These are phyloP conservation scores for Drosophila kurseongensis DNA, from an alignment of 1,140 invertebrate species.

Conservation along the genomic window DNA sequence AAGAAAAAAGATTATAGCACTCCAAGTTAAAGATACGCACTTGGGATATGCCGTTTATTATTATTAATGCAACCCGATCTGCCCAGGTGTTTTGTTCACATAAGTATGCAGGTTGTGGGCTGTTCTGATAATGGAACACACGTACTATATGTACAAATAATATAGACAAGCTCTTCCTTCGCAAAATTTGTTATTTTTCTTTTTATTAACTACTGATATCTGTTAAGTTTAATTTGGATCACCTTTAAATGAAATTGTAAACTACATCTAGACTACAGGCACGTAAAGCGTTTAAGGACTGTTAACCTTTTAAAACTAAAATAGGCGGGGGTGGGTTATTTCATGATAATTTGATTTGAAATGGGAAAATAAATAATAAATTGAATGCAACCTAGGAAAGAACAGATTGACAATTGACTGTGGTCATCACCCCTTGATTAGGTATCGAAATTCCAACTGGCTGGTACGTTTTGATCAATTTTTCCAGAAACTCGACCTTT, in stretches of 20 bases:
- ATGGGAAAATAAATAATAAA: background rate
- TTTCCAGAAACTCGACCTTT: too few species aligned
- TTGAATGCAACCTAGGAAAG: background rate
- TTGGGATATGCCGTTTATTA: slow-evolving; percentile 20
- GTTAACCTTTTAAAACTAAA: background rate
- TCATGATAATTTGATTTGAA: background rate
- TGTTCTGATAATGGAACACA: background rate
- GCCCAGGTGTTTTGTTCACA: slow-evolving; percentile 29
- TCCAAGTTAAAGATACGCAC: slow-evolving; percentile 22
- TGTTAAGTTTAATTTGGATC: too few species aligned
- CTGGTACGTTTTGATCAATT: too few species aligned
- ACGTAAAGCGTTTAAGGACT: slow-evolving; percentile 1
- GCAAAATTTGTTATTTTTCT: background rate
- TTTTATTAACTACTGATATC: too few species aligned
- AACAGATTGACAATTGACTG: background rate
- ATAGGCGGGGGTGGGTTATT: too few species aligned
- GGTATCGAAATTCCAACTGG: background rate
- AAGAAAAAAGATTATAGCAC: slow-evolving; percentile 21
- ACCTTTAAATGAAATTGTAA: too few species aligned
- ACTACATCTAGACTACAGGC: background rate
- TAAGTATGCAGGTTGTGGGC: background rate
- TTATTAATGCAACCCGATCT: slow-evolving; percentile 28
- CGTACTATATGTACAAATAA: background rate
- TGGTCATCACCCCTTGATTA: too few species aligned
- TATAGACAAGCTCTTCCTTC: slow-evolving; percentile 2